These are phyloP conservation scores for Drosophila trapezifrons DNA, from an alignment of 1,140 invertebrate genomes.

Conservation along the genomic window DNA sequence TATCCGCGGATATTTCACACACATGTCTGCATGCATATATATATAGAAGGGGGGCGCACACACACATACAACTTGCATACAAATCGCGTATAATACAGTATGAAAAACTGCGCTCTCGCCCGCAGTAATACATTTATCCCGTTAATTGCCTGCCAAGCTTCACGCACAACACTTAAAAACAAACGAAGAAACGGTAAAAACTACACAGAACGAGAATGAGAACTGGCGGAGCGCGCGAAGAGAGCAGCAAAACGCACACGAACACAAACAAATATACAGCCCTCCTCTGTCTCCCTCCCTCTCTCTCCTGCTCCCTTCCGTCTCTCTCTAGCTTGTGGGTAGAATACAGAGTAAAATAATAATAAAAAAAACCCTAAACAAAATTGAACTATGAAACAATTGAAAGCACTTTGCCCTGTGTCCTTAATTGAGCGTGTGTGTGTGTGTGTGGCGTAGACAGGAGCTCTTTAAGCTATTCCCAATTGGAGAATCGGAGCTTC, in stretches of 20 bases:
- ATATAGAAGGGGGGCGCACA: slow-evolving; percentile 7
- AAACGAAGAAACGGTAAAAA: slow-evolving; percentile 26
- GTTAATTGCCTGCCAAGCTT: slow-evolving; percentile 35
- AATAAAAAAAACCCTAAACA: slow-evolving; percentile 46
- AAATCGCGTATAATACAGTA: slow-evolving; percentile 58
- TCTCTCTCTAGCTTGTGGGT: neutral
- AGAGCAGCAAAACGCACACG: slow-evolving; percentile 29
- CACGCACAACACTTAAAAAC: slow-evolving; percentile 44
- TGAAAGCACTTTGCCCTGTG: slow-evolving; percentile 68
- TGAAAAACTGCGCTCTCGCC: slow-evolving; percentile 26
- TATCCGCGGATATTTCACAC: slow-evolving; percentile 35
- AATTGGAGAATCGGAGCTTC: too few relatives aligned
- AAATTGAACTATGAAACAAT: slow-evolving; percentile 68
- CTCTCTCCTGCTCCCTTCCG: neutral
- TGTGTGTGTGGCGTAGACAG: neutral
- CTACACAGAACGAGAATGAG: slow-evolving; percentile 19
- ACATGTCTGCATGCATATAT: slow-evolving; percentile 10
- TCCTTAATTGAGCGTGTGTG: slow-evolving; percentile 12
- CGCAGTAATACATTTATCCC: slow-evolving; percentile 36
- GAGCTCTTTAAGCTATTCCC: neutral
- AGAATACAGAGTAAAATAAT: slow-evolving; percentile 26
- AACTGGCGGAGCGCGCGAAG: slow-evolving; percentile 17
- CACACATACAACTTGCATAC: slow-evolving; percentile 50
- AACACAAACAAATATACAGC: slow-evolving; percentile 37
- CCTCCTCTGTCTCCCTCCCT: neutral